These are phyloP conservation scores for Hirtodrosophila cameraria DNA, from an alignment of 2,888 invertebrate species.

Conservation along the genomic window DNA sequence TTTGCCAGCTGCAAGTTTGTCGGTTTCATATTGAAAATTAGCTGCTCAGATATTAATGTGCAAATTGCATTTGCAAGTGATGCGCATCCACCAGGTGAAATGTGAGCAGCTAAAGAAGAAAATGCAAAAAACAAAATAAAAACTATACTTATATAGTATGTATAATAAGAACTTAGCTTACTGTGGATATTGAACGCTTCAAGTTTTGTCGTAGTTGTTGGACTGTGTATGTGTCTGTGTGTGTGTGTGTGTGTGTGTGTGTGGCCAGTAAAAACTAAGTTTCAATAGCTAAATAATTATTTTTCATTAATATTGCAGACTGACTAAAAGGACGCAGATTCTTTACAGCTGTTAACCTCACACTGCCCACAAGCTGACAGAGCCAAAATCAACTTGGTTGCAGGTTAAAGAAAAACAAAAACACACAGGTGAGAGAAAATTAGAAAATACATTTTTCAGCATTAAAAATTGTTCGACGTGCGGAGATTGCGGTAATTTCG, in stretches of 20 bases:
- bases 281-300: constrained; percentile 63
- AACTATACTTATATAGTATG: neutral
- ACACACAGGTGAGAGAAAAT: constrained; percentile 47
- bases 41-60: constrained; percentile 64
- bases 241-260: constrained; percentile 1
- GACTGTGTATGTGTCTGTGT: constrained; percentile 4
- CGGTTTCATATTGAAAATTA: constrained; percentile 70
- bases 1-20: constrained; percentile 57
- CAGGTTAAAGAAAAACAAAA: neutral
- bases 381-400: constrained; percentile 64
- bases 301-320: constrained; percentile 60
- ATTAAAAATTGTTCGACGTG: constrained; percentile 77
- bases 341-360: constrained; percentile 56
- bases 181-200: constrained; percentile 3
- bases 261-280: constrained; percentile 15
- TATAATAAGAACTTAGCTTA: constrained; percentile 3
- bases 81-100: constrained; percentile 37
- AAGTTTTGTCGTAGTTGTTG: too few relatives aligned
- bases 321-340: constrained; percentile 18
- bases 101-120: constrained; percentile 2
- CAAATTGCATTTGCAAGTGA: constrained; percentile 60
- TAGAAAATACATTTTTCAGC: constrained; percentile 78
- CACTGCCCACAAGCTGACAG: constrained; percentile 46
- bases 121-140: neutral
- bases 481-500: constrained; percentile 79